Percentiles rank a stretch among this genome's conserved stretches.
Evolutionary conservation across 2,797 vertebrate species (phyloP).

Genomic region (Channallabes apus): DNA sequence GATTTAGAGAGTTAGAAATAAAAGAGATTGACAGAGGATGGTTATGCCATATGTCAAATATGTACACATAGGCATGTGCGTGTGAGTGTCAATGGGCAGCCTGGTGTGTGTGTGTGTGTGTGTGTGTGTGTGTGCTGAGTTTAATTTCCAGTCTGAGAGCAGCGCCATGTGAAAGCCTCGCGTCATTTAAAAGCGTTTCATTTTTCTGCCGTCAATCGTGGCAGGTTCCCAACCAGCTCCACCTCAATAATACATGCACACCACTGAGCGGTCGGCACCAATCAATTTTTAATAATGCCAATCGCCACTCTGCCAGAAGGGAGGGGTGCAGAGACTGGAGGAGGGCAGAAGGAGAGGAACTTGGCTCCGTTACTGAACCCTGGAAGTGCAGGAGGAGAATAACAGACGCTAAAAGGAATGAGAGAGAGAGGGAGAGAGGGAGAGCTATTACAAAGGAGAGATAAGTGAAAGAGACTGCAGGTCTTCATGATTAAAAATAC

Average conservation of each 20-base stretch:
- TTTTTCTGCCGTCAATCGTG: conserved; percentile 92
- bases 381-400: neutral
- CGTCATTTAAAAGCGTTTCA: conserved; percentile 73
- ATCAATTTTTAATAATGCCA: conserved; percentile 85
- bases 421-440: neutral
- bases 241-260: conserved; percentile 65
- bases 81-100: conserved; percentile 23
- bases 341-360: conserved; percentile 7
- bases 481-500: neutral
- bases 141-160: conserved; percentile 33
- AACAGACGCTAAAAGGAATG: neutral
- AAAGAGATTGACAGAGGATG: conserved; percentile 28
- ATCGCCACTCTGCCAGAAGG: conserved; percentile 69
- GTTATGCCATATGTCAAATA: conserved; percentile 25
- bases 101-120: conserved; percentile 20
- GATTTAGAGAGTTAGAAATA: conserved; percentile 12
- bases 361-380: neutral
- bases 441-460: neutral
- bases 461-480: neutral
- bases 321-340: conserved; percentile 9
- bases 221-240: conserved; percentile 74
- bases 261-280: conserved; percentile 73
- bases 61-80: conserved; percentile 1
- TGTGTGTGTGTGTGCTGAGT: conserved; percentile 31
- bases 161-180: conserved; percentile 64